Evolutionary conservation across 2,113 vertebrate genomes (phyloP).

Genomic region (Tamias sibiricus): DNA sequence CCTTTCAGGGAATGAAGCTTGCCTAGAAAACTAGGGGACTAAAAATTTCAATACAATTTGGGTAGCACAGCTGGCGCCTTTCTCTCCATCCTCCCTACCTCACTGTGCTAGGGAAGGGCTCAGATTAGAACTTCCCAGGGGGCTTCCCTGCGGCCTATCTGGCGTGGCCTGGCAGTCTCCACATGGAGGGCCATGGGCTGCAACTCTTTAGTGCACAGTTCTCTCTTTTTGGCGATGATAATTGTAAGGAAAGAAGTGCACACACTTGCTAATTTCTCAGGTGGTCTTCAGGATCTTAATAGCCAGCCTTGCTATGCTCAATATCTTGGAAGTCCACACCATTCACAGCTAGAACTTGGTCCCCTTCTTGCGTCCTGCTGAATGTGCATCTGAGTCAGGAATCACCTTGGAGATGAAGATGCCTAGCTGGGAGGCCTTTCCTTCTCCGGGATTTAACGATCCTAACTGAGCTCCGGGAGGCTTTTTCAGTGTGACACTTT

Average conservation of each 20-base stretch:
- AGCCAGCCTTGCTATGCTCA: slow-evolving; percentile 96
- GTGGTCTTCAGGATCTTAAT: slow-evolving; percentile 99
- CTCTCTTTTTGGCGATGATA: slow-evolving; percentile 98
- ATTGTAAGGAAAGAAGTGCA: slow-evolving; percentile 99
- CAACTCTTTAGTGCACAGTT: slow-evolving; percentile 93
- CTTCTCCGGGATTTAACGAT: slow-evolving; percentile 95
- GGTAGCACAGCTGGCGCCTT: slow-evolving; percentile 35
- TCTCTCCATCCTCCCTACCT: background rate
- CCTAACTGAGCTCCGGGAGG: slow-evolving; percentile 97
- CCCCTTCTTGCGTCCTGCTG: slow-evolving; percentile 98
- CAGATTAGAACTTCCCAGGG: slow-evolving; percentile 41
- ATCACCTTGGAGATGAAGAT: slow-evolving; percentile 99
- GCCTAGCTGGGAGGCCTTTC: slow-evolving; percentile 97
- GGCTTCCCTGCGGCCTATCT: slow-evolving; percentile 39
- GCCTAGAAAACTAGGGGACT: slow-evolving; percentile 53
- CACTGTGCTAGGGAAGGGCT: background rate
- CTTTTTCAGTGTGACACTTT: slow-evolving; percentile 94
- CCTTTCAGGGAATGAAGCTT: slow-evolving; percentile 49
- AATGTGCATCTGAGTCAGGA: slow-evolving; percentile 96
- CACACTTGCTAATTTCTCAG: slow-evolving; percentile 96
- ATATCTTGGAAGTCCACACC: slow-evolving; percentile 99
- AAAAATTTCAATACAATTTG: slow-evolving; percentile 24
- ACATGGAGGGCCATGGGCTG: background rate
- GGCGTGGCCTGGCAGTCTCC: slow-evolving; percentile 50
- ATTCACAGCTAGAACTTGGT: slow-evolving; percentile 98